Base-by-base conservation (phyloP, 1,140 invertebrate genomes). In the Drosophila santomea region DNA sequence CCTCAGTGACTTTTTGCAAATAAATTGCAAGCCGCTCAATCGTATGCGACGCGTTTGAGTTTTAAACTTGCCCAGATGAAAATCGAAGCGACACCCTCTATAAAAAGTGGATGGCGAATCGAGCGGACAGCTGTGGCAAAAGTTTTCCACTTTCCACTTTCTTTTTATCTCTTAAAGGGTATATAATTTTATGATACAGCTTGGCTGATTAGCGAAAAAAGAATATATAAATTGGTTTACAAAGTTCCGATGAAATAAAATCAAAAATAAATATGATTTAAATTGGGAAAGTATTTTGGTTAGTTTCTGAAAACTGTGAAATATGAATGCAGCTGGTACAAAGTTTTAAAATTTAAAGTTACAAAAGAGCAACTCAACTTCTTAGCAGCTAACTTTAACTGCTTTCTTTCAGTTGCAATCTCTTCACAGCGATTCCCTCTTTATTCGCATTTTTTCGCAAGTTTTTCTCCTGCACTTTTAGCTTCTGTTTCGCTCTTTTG, bases 1-100 rank as follows among this genome's bases (percentile, higher is more conserved):
- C 67, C 48, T 78, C 56, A 52, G 59, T 72, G 66, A 54, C 71
- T 86, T 88, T 88, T 88, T 86, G 76, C 79, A 86, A 89, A 86
- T 86, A 88, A 77, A 63, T 73, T 83, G 55, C 43, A 69, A 72
- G 64, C 66, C 55, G 51, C 23, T 50, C 36, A 39, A 47, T 25
- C 41, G 35, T n/a, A 41, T 38, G 48, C 41, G 72, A 67, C 72
- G 48, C 48, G 41, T 67, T 76, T 67, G 48, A 52, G 25, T 76
- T 60, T 60, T 45, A 68, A 76, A 68, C 50, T 76, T 76, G 43
- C 35, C 48, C 38, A 83, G 76, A 59, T 64, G 47, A 78, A 59
- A 81, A 63, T 86, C 60, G 63, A 85, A 57, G 60, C 59, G 59
- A 60, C 59, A 55, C 57, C 17, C 38, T 35, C 10, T 14, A 43